Evolutionary conservation across 2,888 invertebrate species (phyloP).

Genomic region (Hydrotaea cyrtoneurina): DNA sequence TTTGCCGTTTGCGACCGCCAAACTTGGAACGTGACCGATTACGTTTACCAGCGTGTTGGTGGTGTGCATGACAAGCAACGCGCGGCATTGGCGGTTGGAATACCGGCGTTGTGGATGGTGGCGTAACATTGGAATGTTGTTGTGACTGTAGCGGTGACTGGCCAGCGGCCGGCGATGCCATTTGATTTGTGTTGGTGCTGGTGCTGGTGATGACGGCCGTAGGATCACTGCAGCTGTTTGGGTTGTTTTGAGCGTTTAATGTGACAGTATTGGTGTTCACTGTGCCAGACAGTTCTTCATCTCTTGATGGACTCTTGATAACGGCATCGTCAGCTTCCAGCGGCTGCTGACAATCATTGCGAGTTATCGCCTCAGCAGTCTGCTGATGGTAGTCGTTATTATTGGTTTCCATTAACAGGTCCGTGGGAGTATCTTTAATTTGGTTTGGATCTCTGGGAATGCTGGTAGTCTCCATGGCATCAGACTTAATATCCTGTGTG

Average conservation of each 20-base stretch:
- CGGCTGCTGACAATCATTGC: slow-evolving; percentile 53
- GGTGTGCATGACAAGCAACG: slow-evolving; percentile 67
- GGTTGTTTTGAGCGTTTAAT: slow-evolving; percentile 40
- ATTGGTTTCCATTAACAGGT: slow-evolving; percentile 70
- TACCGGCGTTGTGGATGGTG: slow-evolving; percentile 70
- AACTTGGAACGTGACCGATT: slow-evolving; percentile 79
- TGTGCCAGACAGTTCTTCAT: slow-evolving; percentile 49
- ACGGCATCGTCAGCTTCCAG: slow-evolving; percentile 55
- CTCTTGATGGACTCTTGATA: slow-evolving; percentile 6
- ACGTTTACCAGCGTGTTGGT: slow-evolving; percentile 74
- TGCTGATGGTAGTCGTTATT: slow-evolving; percentile 73
- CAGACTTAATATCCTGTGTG: slow-evolving; percentile 8
- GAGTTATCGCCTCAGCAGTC: not conserved
- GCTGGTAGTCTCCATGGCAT: not conserved
- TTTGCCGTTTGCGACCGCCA: slow-evolving; percentile 78
- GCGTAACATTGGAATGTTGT: slow-evolving; percentile 65
- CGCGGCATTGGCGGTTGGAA: slow-evolving; percentile 74
- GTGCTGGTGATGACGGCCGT: slow-evolving; percentile 2
- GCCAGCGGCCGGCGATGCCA: not conserved
- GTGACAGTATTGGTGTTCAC: slow-evolving; percentile 54
- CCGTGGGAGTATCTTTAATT: not conserved
- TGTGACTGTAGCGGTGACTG: slow-evolving; percentile 61
- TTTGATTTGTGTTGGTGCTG: slow-evolving; percentile 27
- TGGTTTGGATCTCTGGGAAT: not conserved
- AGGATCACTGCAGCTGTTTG: slow-evolving; percentile 45